Evolutionary conservation across 37 sponge, comb jelly and placozoan species (phyloP), one percentile per base, ranked within the genome.

Genomic region (Halichondria panicea): DNA sequence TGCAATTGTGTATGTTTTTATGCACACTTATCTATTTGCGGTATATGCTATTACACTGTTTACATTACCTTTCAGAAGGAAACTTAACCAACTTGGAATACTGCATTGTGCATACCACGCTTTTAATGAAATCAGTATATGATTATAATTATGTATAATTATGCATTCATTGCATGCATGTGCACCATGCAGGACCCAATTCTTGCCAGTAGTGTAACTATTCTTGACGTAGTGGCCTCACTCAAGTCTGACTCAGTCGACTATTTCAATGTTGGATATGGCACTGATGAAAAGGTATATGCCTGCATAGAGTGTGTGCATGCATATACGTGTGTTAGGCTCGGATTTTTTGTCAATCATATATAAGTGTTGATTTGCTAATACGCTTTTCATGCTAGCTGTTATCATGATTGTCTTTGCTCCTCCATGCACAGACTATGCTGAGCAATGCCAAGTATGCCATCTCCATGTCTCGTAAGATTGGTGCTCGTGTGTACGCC

Each of bases 401-500:
- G n/a, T n/a, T n/a, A n/a, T n/a, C n/a, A n/a, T 32, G 30, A 22
- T 22, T 66, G 66, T 59, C n/a, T 70, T 70, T 45, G 42, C 40
- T 32, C 28, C 25, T 45, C 22, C 31, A 21, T 5, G 9, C n/a
- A n/a, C n/a, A 96, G 96, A 82, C 92, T 4, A 78, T 83, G 74
- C 54, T 88, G 64, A 70, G 69, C 55, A 97, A 97, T 79, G 97
- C 97, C 60, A 91, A 94, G 66, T 97, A 97, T 63, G 97, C 97
- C 69, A 94, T 97, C 78, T 92, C 95, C 50, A 94, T 95, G 93
- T 87, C 83, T 18, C 70, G 95, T 0, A 94, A 97, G 86, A 88
- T 94, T 40, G 97, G 97, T 13, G 97, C 97, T 3, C 80, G 94
- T 38, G 92, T 97, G 43, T 97, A 91, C 72, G 97, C 97, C 28